A percentile compares a stretch with the other conserved stretches of the same genome.
These are phyloP conservation scores for Metaphire vulgaris DNA, from an alignment of 1,140 invertebrate species.

Conservation along the genomic window DNA sequence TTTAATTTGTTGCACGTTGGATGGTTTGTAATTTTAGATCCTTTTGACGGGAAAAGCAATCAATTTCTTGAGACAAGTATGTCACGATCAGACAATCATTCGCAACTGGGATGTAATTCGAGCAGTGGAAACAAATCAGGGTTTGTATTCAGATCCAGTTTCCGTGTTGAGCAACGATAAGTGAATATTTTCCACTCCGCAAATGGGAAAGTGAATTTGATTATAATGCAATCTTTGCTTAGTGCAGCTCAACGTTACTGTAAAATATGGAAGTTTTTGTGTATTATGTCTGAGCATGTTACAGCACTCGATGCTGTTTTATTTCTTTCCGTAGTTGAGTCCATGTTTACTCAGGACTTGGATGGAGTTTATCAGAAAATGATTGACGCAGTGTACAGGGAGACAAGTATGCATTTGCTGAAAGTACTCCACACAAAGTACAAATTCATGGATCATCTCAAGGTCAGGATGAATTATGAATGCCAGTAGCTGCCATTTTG, in stretches of 20 bases:
- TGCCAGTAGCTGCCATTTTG: not conserved
- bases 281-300: too few relatives aligned
- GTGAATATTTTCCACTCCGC: too few relatives aligned
- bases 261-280: too few relatives aligned
- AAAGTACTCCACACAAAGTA: slow-evolving; percentile 78
- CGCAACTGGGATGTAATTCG: slow-evolving; percentile 61
- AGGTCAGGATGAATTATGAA: slow-evolving; percentile 36
- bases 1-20: too few relatives aligned
- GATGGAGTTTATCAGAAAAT: slow-evolving; percentile 68
- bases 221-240: too few relatives aligned
- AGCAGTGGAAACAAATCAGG: slow-evolving; percentile 46
- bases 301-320: too few relatives aligned
- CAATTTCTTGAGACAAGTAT: slow-evolving; percentile 85
- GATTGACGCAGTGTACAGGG: slow-evolving; percentile 74
- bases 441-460: slow-evolving; percentile 81
- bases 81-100: slow-evolving; percentile 69
- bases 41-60: slow-evolving; percentile 88
- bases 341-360: slow-evolving; percentile 65
- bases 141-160: too few relatives aligned
- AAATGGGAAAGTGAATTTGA: too few relatives aligned
- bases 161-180: too few relatives aligned
- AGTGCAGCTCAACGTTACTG: not conserved
- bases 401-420: slow-evolving; percentile 77
- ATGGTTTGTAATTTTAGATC: slow-evolving; percentile 69
- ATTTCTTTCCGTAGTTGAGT: slow-evolving; percentile 57